These are phyloP conservation scores for Apolygus lucorum DNA, from an alignment of 1,140 invertebrate genomes.

Conservation along the genomic window DNA sequence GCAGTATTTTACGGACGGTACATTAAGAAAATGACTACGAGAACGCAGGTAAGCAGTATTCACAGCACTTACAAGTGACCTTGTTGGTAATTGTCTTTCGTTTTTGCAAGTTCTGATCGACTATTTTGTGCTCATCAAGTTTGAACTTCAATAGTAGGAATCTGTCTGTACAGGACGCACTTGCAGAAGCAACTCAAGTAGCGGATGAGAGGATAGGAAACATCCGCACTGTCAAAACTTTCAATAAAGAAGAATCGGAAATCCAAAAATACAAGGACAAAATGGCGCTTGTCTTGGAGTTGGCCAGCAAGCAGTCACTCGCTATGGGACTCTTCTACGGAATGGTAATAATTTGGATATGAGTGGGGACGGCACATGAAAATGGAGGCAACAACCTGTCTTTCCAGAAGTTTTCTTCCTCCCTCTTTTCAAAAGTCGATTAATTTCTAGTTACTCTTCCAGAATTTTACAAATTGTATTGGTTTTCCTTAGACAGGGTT, in stretches of 20 bases:
- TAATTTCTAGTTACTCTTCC: no score
- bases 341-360: constrained; percentile 55
- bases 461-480: not conserved
- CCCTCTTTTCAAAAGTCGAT: not conserved
- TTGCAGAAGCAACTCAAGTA: constrained; percentile 72
- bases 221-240: constrained; percentile 87
- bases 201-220: constrained; percentile 91
- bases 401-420: not conserved
- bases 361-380: not conserved
- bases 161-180: constrained; percentile 59
- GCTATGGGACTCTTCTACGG: constrained; percentile 87
- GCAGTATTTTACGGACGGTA: constrained; percentile 85
- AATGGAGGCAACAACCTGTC: not conserved
- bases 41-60: constrained; percentile 47
- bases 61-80: not conserved
- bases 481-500: constrained; percentile 67
- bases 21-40: constrained; percentile 72
- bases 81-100: not conserved
- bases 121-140: not conserved
- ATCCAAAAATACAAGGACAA: constrained; percentile 56
- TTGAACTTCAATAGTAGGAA: not conserved
- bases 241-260: constrained; percentile 78
- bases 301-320: constrained; percentile 80
- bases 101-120: no score
- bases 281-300: constrained; percentile 61